A percentile compares a stretch with the other conserved stretches of the same genome.
Conservation (phyloP, 2,113 vertebrate species). For the Epinephelus lanceolatus region DNA sequence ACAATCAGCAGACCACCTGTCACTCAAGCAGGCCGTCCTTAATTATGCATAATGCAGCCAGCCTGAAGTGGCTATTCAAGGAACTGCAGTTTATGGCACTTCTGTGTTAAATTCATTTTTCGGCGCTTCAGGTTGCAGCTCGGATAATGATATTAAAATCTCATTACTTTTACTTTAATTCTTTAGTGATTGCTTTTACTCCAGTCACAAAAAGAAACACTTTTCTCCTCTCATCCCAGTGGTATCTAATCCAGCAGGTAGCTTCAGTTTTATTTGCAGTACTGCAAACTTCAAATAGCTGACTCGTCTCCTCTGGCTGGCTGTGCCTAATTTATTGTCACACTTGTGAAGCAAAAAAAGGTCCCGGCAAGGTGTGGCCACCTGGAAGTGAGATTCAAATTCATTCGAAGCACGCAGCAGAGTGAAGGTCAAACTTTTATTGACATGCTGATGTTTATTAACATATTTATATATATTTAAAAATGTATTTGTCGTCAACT, state of each 20-base stretch:
- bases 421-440: neutral
- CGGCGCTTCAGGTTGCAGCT: no score
- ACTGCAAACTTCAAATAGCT: neutral
- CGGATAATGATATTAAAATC: neutral
- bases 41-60: no score
- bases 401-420: constrained; percentile 1
- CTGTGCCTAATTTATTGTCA: neutral
- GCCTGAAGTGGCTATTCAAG: no score
- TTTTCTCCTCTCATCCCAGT: neutral
- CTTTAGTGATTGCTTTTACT: neutral
- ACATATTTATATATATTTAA: neutral
- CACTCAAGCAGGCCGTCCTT: no score
- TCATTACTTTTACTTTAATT: neutral
- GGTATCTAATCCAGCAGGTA: neutral
- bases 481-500: neutral
- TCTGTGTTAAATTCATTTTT: no score
- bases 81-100: no score
- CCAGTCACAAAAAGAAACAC: neutral
- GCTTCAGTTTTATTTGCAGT: neutral
- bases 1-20: no score
- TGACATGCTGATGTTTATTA: neutral
- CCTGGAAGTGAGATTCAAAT: constrained; percentile 6
- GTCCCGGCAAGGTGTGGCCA: neutral
- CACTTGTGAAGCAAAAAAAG: neutral
- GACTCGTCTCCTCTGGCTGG: neutral